Evolutionary conservation across 2,113 vertebrate species (phyloP).

Genomic region (Crypturellus undulatus): DNA sequence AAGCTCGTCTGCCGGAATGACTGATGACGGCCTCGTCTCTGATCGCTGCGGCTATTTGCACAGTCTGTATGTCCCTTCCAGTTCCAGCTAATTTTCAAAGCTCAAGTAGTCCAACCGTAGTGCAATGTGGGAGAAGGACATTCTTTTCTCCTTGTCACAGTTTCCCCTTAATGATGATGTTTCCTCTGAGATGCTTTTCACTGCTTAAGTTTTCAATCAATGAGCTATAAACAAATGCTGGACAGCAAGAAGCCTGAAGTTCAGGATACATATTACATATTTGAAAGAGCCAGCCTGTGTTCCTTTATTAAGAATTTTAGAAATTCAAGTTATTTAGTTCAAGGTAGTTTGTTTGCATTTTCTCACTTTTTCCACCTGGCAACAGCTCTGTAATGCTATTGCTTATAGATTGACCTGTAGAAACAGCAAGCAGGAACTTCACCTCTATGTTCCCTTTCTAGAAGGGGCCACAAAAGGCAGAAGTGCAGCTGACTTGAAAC

Average conservation of each 20-base stretch:
- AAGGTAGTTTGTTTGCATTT: background rate
- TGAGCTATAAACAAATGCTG: background rate
- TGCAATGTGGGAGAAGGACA: background rate
- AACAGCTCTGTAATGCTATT: background rate
- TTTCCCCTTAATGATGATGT: background rate
- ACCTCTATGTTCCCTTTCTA: background rate
- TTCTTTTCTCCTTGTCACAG: background rate
- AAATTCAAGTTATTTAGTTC: background rate
- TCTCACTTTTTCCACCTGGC: background rate
- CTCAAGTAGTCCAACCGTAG: background rate
- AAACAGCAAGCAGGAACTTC: background rate
- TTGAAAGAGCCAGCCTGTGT: background rate
- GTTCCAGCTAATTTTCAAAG: background rate
- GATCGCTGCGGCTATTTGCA: background rate
- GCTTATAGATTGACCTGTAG: background rate
- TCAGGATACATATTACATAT: background rate
- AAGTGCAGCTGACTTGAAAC: constrained; percentile 22
- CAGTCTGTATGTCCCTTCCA: background rate
- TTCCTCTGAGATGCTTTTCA: background rate
- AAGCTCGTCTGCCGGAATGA: constrained; percentile 34
- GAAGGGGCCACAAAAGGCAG: background rate
- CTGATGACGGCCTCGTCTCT: constrained; percentile 21
- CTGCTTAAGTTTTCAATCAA: background rate
- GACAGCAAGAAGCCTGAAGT: background rate
- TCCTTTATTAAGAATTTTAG: background rate